Conservation (phyloP, 2,113 vertebrate species). For the Alethe castanea region DNA sequence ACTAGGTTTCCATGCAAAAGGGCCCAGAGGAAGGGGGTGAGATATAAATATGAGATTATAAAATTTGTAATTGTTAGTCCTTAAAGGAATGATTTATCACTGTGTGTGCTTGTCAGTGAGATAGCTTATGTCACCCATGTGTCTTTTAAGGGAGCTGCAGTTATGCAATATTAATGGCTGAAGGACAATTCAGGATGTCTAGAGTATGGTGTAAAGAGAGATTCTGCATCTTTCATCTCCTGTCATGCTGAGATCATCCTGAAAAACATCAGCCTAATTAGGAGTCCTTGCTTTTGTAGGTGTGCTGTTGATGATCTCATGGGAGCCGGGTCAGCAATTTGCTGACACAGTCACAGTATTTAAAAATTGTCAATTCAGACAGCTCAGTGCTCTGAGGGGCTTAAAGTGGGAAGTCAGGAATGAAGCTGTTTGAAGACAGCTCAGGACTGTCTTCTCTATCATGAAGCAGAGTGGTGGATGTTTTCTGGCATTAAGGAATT, state of each 20-base stretch:
- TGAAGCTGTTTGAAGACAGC: neutral
- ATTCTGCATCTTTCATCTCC: neutral
- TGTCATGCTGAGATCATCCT: neutral
- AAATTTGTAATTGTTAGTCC: neutral
- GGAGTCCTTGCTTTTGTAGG: slow-evolving; percentile 8
- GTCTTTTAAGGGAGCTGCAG: slow-evolving; percentile 40
- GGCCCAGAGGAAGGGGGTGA: neutral
- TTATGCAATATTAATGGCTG: neutral
- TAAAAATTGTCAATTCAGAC: neutral
- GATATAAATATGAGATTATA: neutral
- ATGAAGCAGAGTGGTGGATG: neutral
- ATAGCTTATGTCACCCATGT: neutral
- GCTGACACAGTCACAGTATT: slow-evolving; percentile 21
- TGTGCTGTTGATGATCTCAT: neutral
- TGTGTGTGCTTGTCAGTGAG: neutral
- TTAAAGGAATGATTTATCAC: neutral
- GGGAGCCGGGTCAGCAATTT: slow-evolving; percentile 4
- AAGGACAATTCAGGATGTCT: slow-evolving; percentile 18
- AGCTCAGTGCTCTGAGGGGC: neutral
- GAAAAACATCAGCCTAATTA: slow-evolving; percentile 12
- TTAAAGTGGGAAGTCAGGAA: neutral
- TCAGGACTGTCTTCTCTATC: neutral
- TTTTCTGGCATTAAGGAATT: neutral
- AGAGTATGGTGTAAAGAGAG: neutral
- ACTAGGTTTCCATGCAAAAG: neutral